Evolutionary conservation across 2,888 invertebrate genomes (phyloP).

Genomic region (Incurvaria masculella): DNA sequence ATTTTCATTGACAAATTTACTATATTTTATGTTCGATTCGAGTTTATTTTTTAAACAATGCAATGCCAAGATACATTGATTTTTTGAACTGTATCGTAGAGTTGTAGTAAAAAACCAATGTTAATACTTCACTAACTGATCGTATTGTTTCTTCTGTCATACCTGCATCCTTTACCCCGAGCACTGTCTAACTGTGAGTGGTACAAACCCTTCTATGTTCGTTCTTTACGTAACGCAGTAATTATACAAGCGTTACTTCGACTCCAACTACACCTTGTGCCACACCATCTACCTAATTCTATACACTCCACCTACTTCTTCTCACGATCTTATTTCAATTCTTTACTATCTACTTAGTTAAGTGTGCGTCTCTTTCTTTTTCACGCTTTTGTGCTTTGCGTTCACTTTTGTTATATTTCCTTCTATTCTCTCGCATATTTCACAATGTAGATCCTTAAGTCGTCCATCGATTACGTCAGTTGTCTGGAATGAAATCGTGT

Average conservation of each 20-base stretch:
- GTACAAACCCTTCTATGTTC: slow-evolving; percentile 38
- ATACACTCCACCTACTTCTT: background rate
- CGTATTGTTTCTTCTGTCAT: slow-evolving; percentile 47
- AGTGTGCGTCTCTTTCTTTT: slow-evolving; percentile 4
- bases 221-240: slow-evolving; percentile 31
- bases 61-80: too few species aligned
- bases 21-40: too few species aligned
- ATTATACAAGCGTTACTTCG: slow-evolving; percentile 36
- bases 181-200: slow-evolving; percentile 52
- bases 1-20: too few species aligned
- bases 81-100: too few species aligned
- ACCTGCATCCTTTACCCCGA: slow-evolving; percentile 49
- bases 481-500: too few species aligned
- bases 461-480: too few species aligned
- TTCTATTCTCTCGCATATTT: slow-evolving; percentile 39
- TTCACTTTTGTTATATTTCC: slow-evolving; percentile 40
- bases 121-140: slow-evolving; percentile 20
- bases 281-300: slow-evolving; percentile 11
- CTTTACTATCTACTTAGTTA: slow-evolving; percentile 1
- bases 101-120: too few species aligned
- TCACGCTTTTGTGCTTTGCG: slow-evolving; percentile 52
- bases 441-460: slow-evolving; percentile 29
- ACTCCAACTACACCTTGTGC: slow-evolving; percentile 49
- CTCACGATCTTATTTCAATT: background rate
- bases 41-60: too few species aligned